Evolutionary conservation across 1,140 invertebrate genomes (phyloP), one percentile per base, ranked within the genome.

Genomic region (Bathynomus jamesi): DNA sequence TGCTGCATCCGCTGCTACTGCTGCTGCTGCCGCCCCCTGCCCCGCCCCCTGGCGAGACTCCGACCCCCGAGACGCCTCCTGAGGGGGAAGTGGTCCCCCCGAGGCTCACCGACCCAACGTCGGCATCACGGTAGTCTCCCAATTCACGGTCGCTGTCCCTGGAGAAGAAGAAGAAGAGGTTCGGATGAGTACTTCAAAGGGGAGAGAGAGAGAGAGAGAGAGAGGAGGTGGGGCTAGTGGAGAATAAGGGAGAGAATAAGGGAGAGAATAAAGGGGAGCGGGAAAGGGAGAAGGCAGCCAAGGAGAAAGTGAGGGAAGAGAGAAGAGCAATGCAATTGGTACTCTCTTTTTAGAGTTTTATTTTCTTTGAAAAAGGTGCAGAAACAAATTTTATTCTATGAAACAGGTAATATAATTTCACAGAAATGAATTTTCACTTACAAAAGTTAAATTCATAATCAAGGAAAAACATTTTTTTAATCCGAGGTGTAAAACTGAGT

Each of bases 1-100:
- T 79, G n/a, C 73, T 80, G 81, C 82, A 78, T 79, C 84, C 66
- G 66, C 72, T 74, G 62, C 71, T 72, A 46, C 31, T 71, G 68
- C 73, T 74, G 73, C 68, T 72, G 71, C 70, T 74, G 66, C 66
- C 68, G 66, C 73, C 40, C 40, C 40, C 40, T 53, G 40, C 40
- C 40, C 40, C 40, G 40, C 40, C 40, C 40, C 40, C 40, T 53
- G 40, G 21, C 5, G 21, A 21, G 40, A 11, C 21, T 53, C 40
- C 40, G 40, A 53, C 40, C 40, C 40, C 40, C 40, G 40, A 53
- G 5, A 21, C 40, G 21, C 40, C 40, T 53, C 40, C 40, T 53
- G 40, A 53, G 21, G 40, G 40, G 21, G 40, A 53, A 17, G 40
- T 53, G 40, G 40, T 53, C 13, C 40, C 40, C 21, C 40, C 40